Base-by-base conservation (phyloP, 2,113 vertebrate species). In the Ploceus nigricollis region DNA sequence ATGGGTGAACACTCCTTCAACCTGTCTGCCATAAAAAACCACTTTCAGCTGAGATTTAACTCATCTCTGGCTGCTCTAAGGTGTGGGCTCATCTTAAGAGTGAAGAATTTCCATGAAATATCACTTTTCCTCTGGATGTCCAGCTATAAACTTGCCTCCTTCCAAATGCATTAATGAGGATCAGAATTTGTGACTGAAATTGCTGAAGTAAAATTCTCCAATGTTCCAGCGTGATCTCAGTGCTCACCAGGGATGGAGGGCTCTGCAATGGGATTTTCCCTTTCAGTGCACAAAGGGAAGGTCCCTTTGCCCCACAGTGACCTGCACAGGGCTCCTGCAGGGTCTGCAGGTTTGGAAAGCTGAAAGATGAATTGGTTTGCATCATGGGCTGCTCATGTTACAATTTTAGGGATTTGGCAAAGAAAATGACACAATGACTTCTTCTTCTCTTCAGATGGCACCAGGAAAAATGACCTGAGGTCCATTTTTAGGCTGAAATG, bases 211-310 rank as follows among this genome's bases (percentile, higher is more conserved):
- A 81, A n/a, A 22, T 28, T 17, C 25, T 16, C n/a, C 4, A 11
- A 2, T 37, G 54, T 79, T 63, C 65, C 13, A 16, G 33, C 3
- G 30, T 2, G 11, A 56, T n/a, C 57, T 71, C 45, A 19, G 7
- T 28, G 50, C 3, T 58, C 28, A 40, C 22, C 27, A 35, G 0
- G 0, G 19, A 11, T 20, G 11, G 23, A 13, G 60, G 11, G 11
- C n/a, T 82, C 45, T 51, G 45, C 56, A 57, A 8, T 1, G n/a
- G 42, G 27, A 63, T 68, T 89, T 40, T 76, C 42, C 42, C 37
- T 58, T 63, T 28, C 35, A 18, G 1, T 19, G 16, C 5, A n/a
- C 35, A 27, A 10, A 48, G 25, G 24, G 31, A 54, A 72, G 9
- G 6, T 76, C 5, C 47, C 12, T 64, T 37, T 27, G 17, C 37